A percentile compares a stretch with the other conserved stretches of the same genome.
These are phyloP conservation scores for Hybos culiciformis DNA, from an alignment of 2,888 invertebrate species.

Conservation along the genomic window DNA sequence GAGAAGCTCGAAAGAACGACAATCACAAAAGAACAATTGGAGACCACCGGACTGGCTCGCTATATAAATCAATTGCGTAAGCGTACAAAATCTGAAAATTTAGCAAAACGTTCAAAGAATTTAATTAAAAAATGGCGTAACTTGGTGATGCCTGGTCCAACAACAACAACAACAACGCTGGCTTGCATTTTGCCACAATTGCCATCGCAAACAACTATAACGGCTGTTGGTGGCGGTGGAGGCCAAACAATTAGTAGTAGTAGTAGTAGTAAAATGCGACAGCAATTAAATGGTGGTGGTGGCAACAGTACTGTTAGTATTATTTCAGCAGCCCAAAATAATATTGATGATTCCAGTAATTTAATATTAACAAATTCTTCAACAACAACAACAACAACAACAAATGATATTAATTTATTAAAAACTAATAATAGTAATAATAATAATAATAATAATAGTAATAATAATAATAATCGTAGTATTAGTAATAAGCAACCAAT, in stretches of 20 bases:
- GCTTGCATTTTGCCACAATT: too few species aligned
- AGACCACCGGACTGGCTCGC: slow-evolving; percentile 87
- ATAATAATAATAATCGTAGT: not conserved
- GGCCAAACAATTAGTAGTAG: slow-evolving; percentile 6
- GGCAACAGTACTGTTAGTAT: not conserved
- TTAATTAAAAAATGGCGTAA: slow-evolving; percentile 87
- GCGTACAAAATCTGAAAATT: slow-evolving; percentile 66
- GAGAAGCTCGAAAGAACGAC: slow-evolving; percentile 77
- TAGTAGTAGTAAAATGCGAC: slow-evolving; percentile 5
- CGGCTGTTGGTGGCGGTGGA: too few species aligned
- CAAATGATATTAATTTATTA: not conserved
- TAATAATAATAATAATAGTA: not conserved
- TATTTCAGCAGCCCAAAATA: not conserved
- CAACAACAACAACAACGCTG: slow-evolving; percentile 4
- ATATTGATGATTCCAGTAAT: too few species aligned
- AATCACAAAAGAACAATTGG: slow-evolving; percentile 34
- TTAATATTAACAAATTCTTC: not conserved
- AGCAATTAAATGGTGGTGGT: slow-evolving; percentile 10
- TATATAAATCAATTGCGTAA: slow-evolving; percentile 84
- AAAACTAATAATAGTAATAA: not conserved
- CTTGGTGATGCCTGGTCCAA: slow-evolving; percentile 41
- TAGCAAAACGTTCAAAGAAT: slow-evolving; percentile 83
- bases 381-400: slow-evolving; percentile 1
- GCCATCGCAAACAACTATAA: slow-evolving; percentile 7
- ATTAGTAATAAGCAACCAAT: slow-evolving; percentile 3